These are phyloP conservation scores for Oegoconia quadripuncta DNA, from an alignment of 2,888 invertebrate genomes.

Conservation along the genomic window DNA sequence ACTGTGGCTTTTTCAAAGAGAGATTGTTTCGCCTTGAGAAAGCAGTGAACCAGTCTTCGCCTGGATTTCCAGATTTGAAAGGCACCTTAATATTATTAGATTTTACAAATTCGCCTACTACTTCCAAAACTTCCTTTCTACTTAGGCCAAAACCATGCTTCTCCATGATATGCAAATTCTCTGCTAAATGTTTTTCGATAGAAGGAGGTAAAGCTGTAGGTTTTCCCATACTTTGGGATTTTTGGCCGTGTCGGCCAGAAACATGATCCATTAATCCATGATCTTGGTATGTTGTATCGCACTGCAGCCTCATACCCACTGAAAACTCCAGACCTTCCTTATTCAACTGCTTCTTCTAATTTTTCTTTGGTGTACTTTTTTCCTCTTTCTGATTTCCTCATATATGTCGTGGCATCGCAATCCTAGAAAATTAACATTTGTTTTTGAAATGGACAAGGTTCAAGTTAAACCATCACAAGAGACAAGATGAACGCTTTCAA, in stretches of 20 bases:
- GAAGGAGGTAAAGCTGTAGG: conserved; percentile 24
- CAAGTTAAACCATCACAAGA: no score
- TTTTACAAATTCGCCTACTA: conserved; percentile 29
- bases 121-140: conserved; percentile 30
- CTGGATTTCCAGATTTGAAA: conserved; percentile 32
- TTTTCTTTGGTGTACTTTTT: not conserved
- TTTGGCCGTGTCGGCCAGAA: conserved; percentile 4
- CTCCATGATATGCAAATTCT: conserved; percentile 28
- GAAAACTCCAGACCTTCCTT: not conserved
- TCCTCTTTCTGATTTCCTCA: no score
- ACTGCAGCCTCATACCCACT: not conserved
- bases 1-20: conserved; percentile 43
- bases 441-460: no score
- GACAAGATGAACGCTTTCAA: no score
- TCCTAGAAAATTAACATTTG: no score
- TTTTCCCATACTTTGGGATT: conserved; percentile 24
- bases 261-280: no score
- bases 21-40: conserved; percentile 33
- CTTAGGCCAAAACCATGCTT: conserved; percentile 32
- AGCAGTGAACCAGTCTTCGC: conserved; percentile 30
- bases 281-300: no score
- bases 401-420: no score
- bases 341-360: no score
- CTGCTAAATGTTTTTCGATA: conserved; percentile 26
- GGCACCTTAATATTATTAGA: conserved; percentile 27